A percentile compares a stretch with the other conserved stretches of the same genome.
phyloP scores from a whole-genome alignment of 2,888 invertebrate genomes.

The Clostera curtula region DNA sequence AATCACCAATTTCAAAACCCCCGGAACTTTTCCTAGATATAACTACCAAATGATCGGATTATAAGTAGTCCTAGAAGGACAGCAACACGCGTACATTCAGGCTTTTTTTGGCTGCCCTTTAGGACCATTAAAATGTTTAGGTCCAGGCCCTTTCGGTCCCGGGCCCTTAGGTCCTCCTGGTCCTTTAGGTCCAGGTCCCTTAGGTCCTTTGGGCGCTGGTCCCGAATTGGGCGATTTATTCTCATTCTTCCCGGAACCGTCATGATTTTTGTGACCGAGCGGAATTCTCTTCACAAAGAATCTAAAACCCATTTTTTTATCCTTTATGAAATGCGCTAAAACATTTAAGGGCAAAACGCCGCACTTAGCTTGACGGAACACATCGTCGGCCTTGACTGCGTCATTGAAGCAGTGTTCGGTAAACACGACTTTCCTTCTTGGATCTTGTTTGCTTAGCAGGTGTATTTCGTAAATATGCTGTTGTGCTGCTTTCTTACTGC shows the following conservation, averaged over 20 bases:
- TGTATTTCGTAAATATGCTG: conserved; percentile 57
- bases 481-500: conserved; percentile 44
- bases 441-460: conserved; percentile 44
- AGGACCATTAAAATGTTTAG: not conserved
- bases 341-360: conserved; percentile 45
- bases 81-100: too few relatives aligned
- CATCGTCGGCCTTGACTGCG: conserved; percentile 46
- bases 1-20: too few relatives aligned
- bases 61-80: too few relatives aligned
- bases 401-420: conserved; percentile 58
- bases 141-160: conserved; percentile 4
- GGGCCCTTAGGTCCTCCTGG: conserved; percentile 16
- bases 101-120: too few relatives aligned
- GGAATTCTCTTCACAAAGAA: conserved; percentile 45
- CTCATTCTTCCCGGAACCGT: conserved; percentile 24
- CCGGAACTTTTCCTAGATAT: too few relatives aligned
- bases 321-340: conserved; percentile 41
- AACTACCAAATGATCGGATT: too few relatives aligned
- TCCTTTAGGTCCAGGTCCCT: conserved; percentile 27
- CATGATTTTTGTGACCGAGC: conserved; percentile 20
- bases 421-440: conserved; percentile 43
- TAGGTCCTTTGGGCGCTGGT: too few relatives aligned
- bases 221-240: conserved; percentile 20
- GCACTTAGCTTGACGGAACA: conserved; percentile 50
- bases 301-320: conserved; percentile 43